phyloP scores from a whole-genome alignment of 2,113 vertebrate genomes.

The Geococcyx californianus region DNA sequence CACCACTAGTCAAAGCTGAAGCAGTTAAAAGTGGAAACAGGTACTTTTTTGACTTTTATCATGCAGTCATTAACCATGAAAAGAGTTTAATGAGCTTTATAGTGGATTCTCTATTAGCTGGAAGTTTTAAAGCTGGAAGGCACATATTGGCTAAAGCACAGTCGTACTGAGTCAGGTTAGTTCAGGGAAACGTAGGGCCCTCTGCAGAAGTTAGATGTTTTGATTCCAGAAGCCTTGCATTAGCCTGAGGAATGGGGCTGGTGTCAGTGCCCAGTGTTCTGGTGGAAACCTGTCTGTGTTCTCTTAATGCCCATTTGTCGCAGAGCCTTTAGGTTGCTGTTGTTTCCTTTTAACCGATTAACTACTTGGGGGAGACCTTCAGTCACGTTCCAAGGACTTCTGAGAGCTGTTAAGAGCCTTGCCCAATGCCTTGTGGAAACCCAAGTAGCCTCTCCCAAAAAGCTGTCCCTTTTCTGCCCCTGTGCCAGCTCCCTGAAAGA shows the following conservation, averaged over 20 bases:
- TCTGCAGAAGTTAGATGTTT: background rate
- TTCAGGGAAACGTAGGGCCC: background rate
- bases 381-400: background rate
- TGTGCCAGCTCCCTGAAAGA: background rate
- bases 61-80: background rate
- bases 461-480: background rate
- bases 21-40: background rate
- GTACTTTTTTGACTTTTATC: background rate
- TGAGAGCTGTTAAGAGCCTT: background rate
- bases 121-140: background rate
- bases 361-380: background rate
- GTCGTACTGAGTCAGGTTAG: too few relatives aligned
- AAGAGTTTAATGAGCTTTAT: background rate
- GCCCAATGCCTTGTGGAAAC: background rate
- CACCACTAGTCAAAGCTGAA: background rate
- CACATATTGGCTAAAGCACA: background rate
- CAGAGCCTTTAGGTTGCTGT: background rate
- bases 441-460: background rate
- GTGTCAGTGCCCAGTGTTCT: too few relatives aligned
- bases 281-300: background rate
- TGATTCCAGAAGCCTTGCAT: background rate
- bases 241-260: rapidly evolving
- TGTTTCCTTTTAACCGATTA: background rate
- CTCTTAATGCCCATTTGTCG: rapidly evolving
- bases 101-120: background rate